A percentile compares a stretch with the other conserved stretches of the same genome.
Conservation (phyloP, 2,113 vertebrate genomes). For the Tamias sibiricus region DNA sequence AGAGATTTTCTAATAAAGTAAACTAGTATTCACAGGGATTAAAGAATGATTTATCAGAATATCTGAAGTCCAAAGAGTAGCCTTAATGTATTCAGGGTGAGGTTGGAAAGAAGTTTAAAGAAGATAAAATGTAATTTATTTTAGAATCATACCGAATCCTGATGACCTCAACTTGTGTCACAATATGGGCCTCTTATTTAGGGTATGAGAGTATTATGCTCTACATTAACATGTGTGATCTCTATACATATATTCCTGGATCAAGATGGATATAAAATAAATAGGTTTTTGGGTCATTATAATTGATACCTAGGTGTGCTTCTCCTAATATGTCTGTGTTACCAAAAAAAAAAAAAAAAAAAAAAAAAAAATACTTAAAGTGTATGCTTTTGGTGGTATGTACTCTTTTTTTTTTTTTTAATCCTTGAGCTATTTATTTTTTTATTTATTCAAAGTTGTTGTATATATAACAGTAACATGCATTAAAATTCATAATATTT, state of each 20-base stretch:
- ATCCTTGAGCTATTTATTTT: no score
- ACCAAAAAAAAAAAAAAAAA: background rate
- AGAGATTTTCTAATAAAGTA: background rate
- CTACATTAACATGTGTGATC: background rate
- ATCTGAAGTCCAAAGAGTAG: background rate
- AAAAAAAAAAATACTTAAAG: background rate
- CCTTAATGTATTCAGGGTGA: background rate
- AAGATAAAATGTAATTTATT: background rate
- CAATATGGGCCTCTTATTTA: background rate
- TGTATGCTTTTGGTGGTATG: rapidly evolving
- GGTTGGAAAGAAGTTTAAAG: background rate
- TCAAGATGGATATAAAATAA: background rate
- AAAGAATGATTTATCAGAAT: background rate
- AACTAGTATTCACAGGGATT: background rate
- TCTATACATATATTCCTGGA: background rate
- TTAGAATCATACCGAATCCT: background rate
- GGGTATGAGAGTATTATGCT: background rate
- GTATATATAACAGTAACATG: no score
- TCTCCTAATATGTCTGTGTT: background rate
- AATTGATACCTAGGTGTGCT: background rate
- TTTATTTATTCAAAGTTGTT: no score
- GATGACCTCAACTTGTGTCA: background rate
- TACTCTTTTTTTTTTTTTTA: no score
- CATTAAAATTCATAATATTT: no score
- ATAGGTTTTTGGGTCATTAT: background rate